Evolutionary conservation across 2,113 vertebrate species (phyloP).

Genomic region (Nesoenas mayeri): DNA sequence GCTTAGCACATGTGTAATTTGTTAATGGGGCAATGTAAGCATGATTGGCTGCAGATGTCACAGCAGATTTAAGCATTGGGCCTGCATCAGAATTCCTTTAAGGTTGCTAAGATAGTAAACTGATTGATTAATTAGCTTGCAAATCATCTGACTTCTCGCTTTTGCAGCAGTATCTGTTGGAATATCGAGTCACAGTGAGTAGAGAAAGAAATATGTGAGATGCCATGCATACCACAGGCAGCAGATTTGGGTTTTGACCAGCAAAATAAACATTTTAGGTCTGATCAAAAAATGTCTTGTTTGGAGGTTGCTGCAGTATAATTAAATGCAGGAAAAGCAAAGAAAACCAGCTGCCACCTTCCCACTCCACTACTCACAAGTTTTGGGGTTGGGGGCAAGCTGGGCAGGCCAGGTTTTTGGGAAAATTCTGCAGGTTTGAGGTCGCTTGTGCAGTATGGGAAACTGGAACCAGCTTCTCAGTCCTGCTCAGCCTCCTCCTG

Average conservation of each 20-base stretch:
- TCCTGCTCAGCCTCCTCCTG: background rate
- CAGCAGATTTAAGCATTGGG: background rate
- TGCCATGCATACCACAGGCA: slow-evolving; percentile 21
- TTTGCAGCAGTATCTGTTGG: background rate
- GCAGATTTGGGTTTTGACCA: background rate
- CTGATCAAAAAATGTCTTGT: background rate
- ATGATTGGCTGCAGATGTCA: background rate
- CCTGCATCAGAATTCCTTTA: slow-evolving; percentile 26
- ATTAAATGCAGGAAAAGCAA: background rate
- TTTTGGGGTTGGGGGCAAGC: background rate
- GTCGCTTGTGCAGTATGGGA: background rate
- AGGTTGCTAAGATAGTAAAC: background rate
- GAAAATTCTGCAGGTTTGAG: background rate
- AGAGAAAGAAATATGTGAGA: background rate
- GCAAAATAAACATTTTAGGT: slow-evolving; percentile 14
- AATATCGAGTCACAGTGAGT: background rate
- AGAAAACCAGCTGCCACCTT: background rate
- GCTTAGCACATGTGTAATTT: background rate
- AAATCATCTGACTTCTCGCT: background rate
- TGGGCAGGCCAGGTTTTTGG: background rate
- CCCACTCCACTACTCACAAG: background rate
- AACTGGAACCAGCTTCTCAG: background rate
- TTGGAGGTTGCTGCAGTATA: background rate
- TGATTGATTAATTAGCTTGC: slow-evolving; percentile 39
- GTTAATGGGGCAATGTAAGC: background rate